Base-by-base conservation (phyloP, 2,797 vertebrate genomes). In the Vespertilio murinus region DNA sequence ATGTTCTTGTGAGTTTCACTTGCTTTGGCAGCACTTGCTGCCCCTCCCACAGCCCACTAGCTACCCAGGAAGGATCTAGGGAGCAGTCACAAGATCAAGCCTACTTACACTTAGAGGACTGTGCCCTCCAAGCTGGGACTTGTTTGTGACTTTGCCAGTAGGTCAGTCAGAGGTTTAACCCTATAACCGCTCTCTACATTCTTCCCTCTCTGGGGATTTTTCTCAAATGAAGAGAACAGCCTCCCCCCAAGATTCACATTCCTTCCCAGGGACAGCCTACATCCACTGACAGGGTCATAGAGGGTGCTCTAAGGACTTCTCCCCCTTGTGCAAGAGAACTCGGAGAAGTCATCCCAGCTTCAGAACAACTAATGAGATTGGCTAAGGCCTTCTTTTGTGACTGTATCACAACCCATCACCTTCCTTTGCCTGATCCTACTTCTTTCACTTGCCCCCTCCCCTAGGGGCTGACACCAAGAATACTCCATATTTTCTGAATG, bases 311-410 rank as follows among this genome's bases (percentile, higher is more conserved):
- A 67, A 81, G 86, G 38, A 61, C 4, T 20, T 67, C 33, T 61
- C 16, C 20, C 1, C 7, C 67, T 90, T 84, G 59, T 75, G 65
- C 40, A 56, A 85, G 54, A 49, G 35, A 82, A 75, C 35, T 75
- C 78, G 80, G 56, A 87, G 88, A 70, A 67, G 40, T 74, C 33
- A 88, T 65, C 65, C 61, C 42, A 92, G 42, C 65, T 85, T 91
- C 35, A 70, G 25, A 88, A 38, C 23, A 91, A 56, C 49, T 40
- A 28, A 47, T 33, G 35, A 81, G 13, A 47, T 84, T 56, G 83
- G 47, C 25, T 70, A 82, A 52, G 47, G 3, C 42, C 4, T 47
- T 40, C 17, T 22, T 56, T 38, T 61, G 17, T 82, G 33, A 79
- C 22, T 47, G 4, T 65, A 52, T 49, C 71, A 18, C 17, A 71